Evolutionary conservation across 2,113 vertebrate genomes (phyloP).

Genomic region (Albula glossodonta): DNA sequence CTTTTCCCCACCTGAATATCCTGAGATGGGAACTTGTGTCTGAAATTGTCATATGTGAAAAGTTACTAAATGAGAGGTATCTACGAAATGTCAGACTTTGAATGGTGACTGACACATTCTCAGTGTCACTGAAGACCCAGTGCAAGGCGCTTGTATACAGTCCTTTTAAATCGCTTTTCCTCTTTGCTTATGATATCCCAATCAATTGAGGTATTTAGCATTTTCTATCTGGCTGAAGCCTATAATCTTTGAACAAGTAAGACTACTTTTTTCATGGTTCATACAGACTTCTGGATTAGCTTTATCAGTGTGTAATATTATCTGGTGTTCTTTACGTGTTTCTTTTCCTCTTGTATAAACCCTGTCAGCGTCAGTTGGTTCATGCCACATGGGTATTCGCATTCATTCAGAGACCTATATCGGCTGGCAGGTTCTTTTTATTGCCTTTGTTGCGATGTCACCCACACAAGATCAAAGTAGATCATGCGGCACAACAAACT

Average conservation of each 20-base stretch:
- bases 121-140: constrained; percentile 1
- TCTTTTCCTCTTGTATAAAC: background rate
- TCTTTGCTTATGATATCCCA: background rate
- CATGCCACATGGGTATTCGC: background rate
- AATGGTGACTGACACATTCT: constrained; percentile 10
- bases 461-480: background rate
- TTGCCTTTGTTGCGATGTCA: background rate
- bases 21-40: background rate
- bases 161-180: constrained; percentile 19
- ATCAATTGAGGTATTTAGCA: background rate
- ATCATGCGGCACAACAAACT: background rate
- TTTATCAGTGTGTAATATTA: background rate
- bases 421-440: background rate
- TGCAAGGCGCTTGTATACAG: background rate
- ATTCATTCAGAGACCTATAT: background rate
- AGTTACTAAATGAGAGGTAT: background rate
- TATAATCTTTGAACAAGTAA: background rate
- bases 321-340: constrained; percentile 1
- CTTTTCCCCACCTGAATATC: background rate
- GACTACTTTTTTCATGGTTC: background rate
- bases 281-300: constrained; percentile 19
- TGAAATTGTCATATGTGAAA: constrained; percentile 7
- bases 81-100: background rate
- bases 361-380: background rate
- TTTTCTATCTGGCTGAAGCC: background rate